Base-by-base conservation (phyloP, 2,113 vertebrate species). In the Mobula hypostoma region DNA sequence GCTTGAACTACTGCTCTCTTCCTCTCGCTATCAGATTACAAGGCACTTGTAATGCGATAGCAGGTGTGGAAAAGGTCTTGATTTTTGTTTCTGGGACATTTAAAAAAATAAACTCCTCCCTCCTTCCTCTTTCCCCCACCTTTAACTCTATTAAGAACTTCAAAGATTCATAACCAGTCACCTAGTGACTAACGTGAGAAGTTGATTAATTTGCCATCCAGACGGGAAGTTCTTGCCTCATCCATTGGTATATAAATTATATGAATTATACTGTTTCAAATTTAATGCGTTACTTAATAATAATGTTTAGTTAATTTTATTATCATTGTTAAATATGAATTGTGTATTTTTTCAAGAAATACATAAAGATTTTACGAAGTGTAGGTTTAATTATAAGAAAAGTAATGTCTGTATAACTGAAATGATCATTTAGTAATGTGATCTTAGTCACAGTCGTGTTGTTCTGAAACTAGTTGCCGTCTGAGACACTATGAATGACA, bases 81-180 rank as follows among this genome's bases (percentile, higher is more conserved):
- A 32, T 36, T 32, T 66, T 29, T 90, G 29, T 66, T 66, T 61
- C 29, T 63, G 85, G 58, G 61, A 87, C 56, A 58, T 17, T 36
- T 17, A 27, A 32, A 90, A 90, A 24, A 24, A 15, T 15, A 90
- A 90, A 90, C 85, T 32, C 85, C 85, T 90, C 85, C 83, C 85
- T 32, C 85, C 85, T 90, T 58, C 83, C 27, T n/a, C 66, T 63
- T 87, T 61, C 32, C 40, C 15, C 58, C 14, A 61, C 32, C 27
- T 90, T 11, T 2, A 7, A 27, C 83, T 61, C 2, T 56, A n/a
- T 88, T 88, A 29, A 63, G 12, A n/a, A 90, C 63, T 90, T 66
- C 17, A 90, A 77, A 32, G 85, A 90, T 17, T 90, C 66, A 90
- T 36, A 17, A 90, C 85, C n/a, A 90, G n/a, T 8, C 6, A 66